A percentile compares a stretch with the other conserved stretches of the same genome.
Evolutionary conservation across 2,888 invertebrate genomes (phyloP).

Genomic region (Drosophila fungiperda): DNA sequence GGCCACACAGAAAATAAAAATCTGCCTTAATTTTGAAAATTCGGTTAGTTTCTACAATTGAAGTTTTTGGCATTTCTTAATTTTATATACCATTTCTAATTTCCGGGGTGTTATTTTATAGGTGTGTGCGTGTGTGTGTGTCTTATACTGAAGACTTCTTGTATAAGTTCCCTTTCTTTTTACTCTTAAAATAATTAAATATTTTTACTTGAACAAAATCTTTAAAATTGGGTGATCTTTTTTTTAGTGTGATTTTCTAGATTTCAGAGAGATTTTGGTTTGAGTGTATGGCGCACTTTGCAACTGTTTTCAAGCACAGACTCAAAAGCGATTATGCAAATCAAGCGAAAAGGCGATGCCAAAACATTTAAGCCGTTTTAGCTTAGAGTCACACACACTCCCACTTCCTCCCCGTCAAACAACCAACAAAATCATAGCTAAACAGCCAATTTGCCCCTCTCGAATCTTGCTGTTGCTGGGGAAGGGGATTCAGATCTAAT

Average conservation of each 20-base stretch:
- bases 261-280: neutral
- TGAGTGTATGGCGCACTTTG: constrained; percentile 55
- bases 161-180: too few species aligned
- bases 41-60: neutral
- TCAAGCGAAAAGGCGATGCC: constrained; percentile 68
- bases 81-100: too few species aligned
- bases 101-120: too few species aligned
- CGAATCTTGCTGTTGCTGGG: constrained; percentile 18
- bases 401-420: neutral
- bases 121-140: too few species aligned
- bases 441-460: constrained; percentile 9
- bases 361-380: constrained; percentile 69
- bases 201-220: too few species aligned
- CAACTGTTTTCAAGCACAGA: constrained; percentile 17
- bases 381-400: constrained; percentile 2
- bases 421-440: neutral
- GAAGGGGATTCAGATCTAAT: constrained; percentile 63
- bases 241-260: neutral
- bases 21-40: neutral
- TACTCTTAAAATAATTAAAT: too few species aligned
- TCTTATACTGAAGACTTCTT: too few species aligned
- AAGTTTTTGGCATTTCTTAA: too few species aligned
- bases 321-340: constrained; percentile 67
- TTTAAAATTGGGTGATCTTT: neutral
- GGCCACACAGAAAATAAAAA: neutral